Base-by-base conservation (phyloP, 2,888 invertebrate species). In the Ophioninae sp. region DNA sequence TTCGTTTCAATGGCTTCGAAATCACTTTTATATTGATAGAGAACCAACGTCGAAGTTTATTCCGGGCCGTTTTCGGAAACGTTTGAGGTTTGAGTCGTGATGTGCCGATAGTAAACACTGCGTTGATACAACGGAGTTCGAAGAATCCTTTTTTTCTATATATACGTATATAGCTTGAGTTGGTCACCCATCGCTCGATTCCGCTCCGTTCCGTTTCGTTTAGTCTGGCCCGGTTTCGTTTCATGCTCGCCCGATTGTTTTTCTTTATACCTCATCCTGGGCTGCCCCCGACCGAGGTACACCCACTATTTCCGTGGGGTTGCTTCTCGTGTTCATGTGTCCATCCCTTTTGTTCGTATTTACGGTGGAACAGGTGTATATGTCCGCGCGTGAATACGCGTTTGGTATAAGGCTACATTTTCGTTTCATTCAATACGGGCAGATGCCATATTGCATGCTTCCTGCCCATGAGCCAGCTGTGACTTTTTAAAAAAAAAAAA, bases 271-370 rank as follows among this genome's bases (percentile, higher is more conserved):
- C 70, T 65, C 72, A 50, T 70, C 78, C 68, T 64, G 69, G 84
- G 86, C 81, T 87, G 87, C 85, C 85, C 85, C 72, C 57, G 30
- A 50, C 56, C 21, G 44, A n/a, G 75, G 62, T 86, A 87, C 69
- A 77, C 86, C 88, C 88, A 85, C 89, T 87, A 88, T 88, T 90
- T 91, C 90, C 91, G 90, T 85, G 87, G 84, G 83, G 85, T 85
- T 86, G 77, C 39, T 73, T 59, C 37, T 64, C 61, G 44, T 59
- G 75, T 61, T 21, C 61, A 20, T 44, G 50, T 64, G 50, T 64
- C 74, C 44, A 37, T 70, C 44, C 37, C 44, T 78, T 37, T 37
- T 78, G 62, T 56, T 61, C 37, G n/a, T 70, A 62, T 62, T 70
- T 62, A 70, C 59, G 7, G 37, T 21, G 77, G 70, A 50, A 70